phyloP scores from a whole-genome alignment of 2,888 invertebrate species.

The Mesoligia furuncula region DNA sequence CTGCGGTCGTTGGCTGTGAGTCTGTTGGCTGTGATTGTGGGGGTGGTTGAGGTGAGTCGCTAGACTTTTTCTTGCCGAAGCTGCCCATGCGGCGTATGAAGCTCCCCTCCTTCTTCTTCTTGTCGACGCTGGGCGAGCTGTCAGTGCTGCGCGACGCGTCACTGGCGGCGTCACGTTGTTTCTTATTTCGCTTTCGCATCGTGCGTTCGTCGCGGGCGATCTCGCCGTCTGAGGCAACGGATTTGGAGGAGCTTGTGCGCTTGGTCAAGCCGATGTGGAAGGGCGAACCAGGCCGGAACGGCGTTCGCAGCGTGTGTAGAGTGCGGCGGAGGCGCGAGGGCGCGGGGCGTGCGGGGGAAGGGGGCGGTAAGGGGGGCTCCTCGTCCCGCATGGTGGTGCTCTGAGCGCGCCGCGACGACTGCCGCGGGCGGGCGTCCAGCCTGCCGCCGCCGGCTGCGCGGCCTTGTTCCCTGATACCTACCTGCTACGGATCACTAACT shows the following conservation, averaged over 20 bases:
- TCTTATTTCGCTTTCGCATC: slow-evolving; percentile 89
- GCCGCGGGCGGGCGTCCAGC: slow-evolving; percentile 72
- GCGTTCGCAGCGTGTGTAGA: slow-evolving; percentile 87
- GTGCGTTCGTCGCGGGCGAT: slow-evolving; percentile 87
- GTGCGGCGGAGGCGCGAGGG: slow-evolving; percentile 87
- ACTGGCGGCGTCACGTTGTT: slow-evolving; percentile 82
- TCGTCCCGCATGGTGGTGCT: slow-evolving; percentile 82
- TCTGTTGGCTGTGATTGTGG: slow-evolving; percentile 64
- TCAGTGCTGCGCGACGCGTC: slow-evolving; percentile 82
- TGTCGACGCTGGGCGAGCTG: slow-evolving; percentile 82
- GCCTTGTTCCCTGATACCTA: slow-evolving; percentile 79
- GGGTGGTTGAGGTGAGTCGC: slow-evolving; percentile 72
- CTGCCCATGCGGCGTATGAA: slow-evolving; percentile 86
- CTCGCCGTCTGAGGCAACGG: slow-evolving; percentile 88
- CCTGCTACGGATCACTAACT: slow-evolving; percentile 76
- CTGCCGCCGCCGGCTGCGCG: slow-evolving; percentile 57
- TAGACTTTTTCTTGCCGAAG: slow-evolving; percentile 82
- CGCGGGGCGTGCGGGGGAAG: slow-evolving; percentile 72
- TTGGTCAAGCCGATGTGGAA: slow-evolving; percentile 88
- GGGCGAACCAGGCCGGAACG: slow-evolving; percentile 89
- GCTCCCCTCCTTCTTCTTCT: slow-evolving; percentile 82
- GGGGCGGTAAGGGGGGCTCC: slow-evolving; percentile 78
- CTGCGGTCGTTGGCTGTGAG: slow-evolving; percentile 65
- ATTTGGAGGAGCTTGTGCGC: slow-evolving; percentile 85
- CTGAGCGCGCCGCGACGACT: slow-evolving; percentile 78